phyloP scores from a whole-genome alignment of 1,140 invertebrate species.

The Heliconius hermathena region DNA sequence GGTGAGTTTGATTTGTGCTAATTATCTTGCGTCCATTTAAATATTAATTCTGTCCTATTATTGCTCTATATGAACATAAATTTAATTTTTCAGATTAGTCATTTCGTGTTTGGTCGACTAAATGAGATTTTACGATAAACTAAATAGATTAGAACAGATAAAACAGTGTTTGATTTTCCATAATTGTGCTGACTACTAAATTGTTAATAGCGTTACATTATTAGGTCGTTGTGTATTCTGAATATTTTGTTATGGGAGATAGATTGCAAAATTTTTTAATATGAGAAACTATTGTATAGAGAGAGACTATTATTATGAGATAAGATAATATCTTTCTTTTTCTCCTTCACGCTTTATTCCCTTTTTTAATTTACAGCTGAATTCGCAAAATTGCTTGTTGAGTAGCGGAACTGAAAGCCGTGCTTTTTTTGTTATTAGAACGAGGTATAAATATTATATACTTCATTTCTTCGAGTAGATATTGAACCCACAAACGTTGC shows the following conservation, averaged over 20 bases:
- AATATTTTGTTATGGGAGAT: not conserved
- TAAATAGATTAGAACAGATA: conserved; percentile 15
- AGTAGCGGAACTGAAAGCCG: too few relatives aligned
- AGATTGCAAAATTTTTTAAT: not conserved
- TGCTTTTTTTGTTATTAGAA: too few relatives aligned
- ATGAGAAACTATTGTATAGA: too few relatives aligned
- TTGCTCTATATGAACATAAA: conserved; percentile 46
- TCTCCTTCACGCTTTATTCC: too few relatives aligned
- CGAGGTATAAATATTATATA: too few relatives aligned
- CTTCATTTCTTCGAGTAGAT: too few relatives aligned
- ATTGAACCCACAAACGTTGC: too few relatives aligned
- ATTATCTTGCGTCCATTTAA: conserved; percentile 62
- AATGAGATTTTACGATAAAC: conserved; percentile 23
- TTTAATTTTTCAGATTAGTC: conserved; percentile 48
- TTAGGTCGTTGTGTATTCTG: not conserved
- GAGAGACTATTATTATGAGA: too few relatives aligned
- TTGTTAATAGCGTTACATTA: not conserved
- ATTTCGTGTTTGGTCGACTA: conserved; percentile 35
- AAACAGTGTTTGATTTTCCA: conserved; percentile 4
- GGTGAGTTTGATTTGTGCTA: conserved; percentile 70
- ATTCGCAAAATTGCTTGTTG: too few relatives aligned
- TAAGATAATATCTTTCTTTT: too few relatives aligned
- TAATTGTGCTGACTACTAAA: conserved; percentile 4
- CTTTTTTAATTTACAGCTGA: too few relatives aligned
- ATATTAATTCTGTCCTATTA: conserved; percentile 61